Conservation (phyloP, 2,888 invertebrate species). For the Meteorus colon region DNA sequence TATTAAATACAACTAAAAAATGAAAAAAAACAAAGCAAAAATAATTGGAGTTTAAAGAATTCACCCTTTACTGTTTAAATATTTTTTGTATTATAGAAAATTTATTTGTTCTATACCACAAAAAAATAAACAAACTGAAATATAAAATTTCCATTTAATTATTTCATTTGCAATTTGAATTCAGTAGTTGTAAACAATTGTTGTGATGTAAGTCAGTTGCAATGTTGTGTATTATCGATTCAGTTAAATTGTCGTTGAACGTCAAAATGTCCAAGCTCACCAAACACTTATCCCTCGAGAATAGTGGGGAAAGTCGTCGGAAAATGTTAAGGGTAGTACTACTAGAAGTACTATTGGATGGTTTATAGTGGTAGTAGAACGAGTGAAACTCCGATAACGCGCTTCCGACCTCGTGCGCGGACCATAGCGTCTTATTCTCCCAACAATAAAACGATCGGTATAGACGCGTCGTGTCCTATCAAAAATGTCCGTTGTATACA, state of each 20-base stretch:
- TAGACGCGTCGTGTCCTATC: constrained; percentile 14
- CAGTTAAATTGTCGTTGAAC: constrained; percentile 11
- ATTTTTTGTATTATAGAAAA: too few relatives aligned
- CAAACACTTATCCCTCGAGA: background rate
- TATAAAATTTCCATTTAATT: background rate
- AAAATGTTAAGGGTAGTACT: background rate
- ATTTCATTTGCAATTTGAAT: background rate
- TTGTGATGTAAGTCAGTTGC: background rate
- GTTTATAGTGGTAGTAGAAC: constrained; percentile 1
- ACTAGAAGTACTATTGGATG: background rate
- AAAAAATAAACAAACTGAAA: too few relatives aligned
- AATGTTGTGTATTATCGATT: background rate
- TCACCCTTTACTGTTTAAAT: too few relatives aligned
- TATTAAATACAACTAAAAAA: background rate
- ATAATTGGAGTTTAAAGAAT: background rate
- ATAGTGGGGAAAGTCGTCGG: background rate
- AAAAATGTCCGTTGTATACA: constrained; percentile 25
- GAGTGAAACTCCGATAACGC: constrained; percentile 11
- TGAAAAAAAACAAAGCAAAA: background rate
- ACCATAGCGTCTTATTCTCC: constrained; percentile 11
- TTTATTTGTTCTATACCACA: too few relatives aligned
- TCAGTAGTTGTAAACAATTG: background rate
- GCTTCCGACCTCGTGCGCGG: background rate
- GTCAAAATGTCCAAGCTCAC: constrained; percentile 10
- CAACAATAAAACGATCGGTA: constrained; percentile 19